These are phyloP conservation scores for Platyura marginata DNA, from an alignment of 1,140 invertebrate genomes.

Conservation along the genomic window DNA sequence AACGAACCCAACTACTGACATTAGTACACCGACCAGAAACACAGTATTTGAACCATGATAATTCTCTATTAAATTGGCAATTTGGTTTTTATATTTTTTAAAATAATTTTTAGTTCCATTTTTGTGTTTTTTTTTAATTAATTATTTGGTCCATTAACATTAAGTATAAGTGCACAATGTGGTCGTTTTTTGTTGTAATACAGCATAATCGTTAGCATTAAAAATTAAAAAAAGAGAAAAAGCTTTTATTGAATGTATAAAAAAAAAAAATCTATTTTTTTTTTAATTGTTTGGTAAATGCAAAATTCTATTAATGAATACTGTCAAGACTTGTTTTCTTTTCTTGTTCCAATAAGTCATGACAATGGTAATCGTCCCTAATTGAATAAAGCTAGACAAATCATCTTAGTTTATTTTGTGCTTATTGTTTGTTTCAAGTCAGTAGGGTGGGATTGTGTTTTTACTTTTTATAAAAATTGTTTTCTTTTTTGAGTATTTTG, in stretches of 20 bases:
- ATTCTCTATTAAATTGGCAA: slow-evolving; percentile 46
- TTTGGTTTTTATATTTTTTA: not conserved
- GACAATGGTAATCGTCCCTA: not conserved
- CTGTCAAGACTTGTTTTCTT: not conserved
- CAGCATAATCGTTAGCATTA: not conserved
- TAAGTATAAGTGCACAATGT: not conserved
- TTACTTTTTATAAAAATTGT: no score
- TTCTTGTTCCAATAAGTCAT: not conserved
- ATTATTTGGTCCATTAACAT: not conserved
- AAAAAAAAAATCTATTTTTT: no score
- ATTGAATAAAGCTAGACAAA: not conserved
- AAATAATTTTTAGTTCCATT: not conserved
- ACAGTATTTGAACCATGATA: slow-evolving; percentile 88
- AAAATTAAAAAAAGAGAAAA: not conserved
- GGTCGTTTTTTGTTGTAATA: not conserved
- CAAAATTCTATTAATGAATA: not conserved
- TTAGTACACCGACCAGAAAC: slow-evolving; percentile 91
- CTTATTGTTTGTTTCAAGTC: not conserved
- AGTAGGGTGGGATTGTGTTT: not conserved
- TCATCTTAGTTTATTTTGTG: not conserved
- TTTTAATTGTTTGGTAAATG: no score
- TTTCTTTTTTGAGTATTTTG: no score
- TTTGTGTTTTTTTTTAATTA: not conserved
- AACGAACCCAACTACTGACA: slow-evolving; percentile 95
- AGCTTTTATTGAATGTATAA: not conserved